A percentile compares a stretch with the other conserved stretches of the same genome.
Evolutionary conservation across 2,797 vertebrate genomes (phyloP).

Genomic region (Limosa lapponica): DNA sequence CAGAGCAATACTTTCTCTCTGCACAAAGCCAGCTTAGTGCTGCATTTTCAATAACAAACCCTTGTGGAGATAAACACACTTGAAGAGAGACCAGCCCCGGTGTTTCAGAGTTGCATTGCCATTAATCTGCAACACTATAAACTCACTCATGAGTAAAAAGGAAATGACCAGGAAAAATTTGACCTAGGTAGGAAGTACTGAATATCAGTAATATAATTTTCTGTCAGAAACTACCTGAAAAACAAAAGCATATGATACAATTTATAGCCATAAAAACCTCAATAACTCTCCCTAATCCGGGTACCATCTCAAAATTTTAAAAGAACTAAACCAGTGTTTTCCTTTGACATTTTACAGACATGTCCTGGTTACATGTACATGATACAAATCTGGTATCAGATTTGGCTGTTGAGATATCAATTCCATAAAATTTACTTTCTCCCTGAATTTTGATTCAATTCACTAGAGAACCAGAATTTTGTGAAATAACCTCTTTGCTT

Average conservation of each 20-base stretch:
- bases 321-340: background rate
- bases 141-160: background rate
- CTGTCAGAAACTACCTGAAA: background rate
- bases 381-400: background rate
- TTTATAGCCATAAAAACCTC: background rate
- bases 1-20: background rate
- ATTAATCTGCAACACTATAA: background rate
- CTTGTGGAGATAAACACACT: background rate
- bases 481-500: background rate
- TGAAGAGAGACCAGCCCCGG: rapidly evolving
- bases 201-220: background rate
- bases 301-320: background rate
- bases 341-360: background rate
- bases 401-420: background rate
- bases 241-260: background rate
- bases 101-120: background rate
- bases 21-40: background rate
- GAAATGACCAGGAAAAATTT: background rate
- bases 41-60: background rate
- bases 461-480: background rate
- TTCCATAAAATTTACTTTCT: background rate
- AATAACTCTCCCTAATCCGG: background rate
- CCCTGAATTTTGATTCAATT: background rate
- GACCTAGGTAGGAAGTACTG: background rate
- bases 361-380: background rate